A percentile compares a stretch with the other conserved stretches of the same genome.
Evolutionary conservation across 2,888 invertebrate genomes (phyloP).

Genomic region (Thyatira batis): DNA sequence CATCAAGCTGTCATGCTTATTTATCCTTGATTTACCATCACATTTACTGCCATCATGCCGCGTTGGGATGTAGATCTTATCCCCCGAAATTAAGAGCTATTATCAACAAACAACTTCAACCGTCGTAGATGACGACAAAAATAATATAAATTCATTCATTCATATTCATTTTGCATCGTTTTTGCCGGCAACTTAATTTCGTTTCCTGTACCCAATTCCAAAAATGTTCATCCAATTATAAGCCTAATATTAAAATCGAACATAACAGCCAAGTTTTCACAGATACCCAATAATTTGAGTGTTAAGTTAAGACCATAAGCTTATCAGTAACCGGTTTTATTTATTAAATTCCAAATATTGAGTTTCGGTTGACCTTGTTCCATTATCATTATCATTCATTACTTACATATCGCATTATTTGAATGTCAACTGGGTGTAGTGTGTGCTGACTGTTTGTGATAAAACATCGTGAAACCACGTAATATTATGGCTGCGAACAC

Average conservation of each 20-base stretch:
- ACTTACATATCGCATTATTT: constrained; percentile 33
- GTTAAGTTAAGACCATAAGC: constrained; percentile 14
- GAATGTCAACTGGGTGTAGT: constrained; percentile 44
- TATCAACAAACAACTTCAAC: background rate
- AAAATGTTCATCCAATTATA: too few relatives aligned
- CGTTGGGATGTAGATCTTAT: background rate
- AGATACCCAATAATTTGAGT: background rate
- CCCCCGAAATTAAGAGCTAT: background rate
- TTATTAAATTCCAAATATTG: constrained; percentile 14
- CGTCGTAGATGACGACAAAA: too few relatives aligned
- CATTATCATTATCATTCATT: constrained; percentile 53
- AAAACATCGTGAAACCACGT: constrained; percentile 28
- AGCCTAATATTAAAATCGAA: too few relatives aligned
- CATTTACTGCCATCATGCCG: too few relatives aligned
- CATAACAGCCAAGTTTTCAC: background rate
- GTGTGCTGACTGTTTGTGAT: constrained; percentile 30
- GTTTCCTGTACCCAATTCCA: too few relatives aligned
- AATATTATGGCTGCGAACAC: constrained; percentile 57
- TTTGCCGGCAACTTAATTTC: background rate
- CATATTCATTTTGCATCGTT: background rate
- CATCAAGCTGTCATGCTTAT: too few relatives aligned
- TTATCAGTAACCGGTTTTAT: constrained; percentile 25
- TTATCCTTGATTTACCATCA: too few relatives aligned
- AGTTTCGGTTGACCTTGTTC: constrained; percentile 50
- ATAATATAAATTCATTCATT: background rate